Evolutionary conservation across 2,113 vertebrate species (phyloP).

Genomic region (Phasianus colchicus): DNA sequence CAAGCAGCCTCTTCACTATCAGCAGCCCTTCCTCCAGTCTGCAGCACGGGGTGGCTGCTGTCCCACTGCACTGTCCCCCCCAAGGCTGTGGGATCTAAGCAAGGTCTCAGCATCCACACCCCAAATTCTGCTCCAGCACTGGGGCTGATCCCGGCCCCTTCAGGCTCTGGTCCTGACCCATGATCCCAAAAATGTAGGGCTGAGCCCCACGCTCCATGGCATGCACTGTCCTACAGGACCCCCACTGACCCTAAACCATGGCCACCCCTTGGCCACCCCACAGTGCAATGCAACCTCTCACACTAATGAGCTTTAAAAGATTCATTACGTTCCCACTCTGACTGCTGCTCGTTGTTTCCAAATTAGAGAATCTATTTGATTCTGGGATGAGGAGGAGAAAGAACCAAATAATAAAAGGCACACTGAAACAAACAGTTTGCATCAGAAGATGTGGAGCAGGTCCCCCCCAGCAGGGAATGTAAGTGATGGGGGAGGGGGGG

Average conservation of each 20-base stretch:
- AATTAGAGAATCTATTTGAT: neutral
- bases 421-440: neutral
- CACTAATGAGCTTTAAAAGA: neutral
- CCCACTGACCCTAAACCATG: too few species aligned
- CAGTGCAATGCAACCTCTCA: fast-evolving
- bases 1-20: neutral
- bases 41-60: neutral
- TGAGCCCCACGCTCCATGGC: neutral
- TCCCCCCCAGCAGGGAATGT: neutral
- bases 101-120: neutral
- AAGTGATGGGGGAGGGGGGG: neutral
- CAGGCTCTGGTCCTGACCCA: neutral
- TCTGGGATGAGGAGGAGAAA: neutral
- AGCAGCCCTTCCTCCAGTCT: neutral
- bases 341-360: neutral
- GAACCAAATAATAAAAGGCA: neutral
- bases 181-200: neutral
- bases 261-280: neutral
- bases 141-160: neutral
- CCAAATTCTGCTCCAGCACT: neutral
- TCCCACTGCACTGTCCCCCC: neutral
- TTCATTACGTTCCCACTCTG: fast-evolving
- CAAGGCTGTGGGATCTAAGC: constrained; percentile 24
- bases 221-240: neutral
- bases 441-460: neutral